Evolutionary conservation across 2,888 invertebrate species (phyloP), one percentile per base, ranked within the genome.

Genomic region (Lasioglossum calceatum): DNA sequence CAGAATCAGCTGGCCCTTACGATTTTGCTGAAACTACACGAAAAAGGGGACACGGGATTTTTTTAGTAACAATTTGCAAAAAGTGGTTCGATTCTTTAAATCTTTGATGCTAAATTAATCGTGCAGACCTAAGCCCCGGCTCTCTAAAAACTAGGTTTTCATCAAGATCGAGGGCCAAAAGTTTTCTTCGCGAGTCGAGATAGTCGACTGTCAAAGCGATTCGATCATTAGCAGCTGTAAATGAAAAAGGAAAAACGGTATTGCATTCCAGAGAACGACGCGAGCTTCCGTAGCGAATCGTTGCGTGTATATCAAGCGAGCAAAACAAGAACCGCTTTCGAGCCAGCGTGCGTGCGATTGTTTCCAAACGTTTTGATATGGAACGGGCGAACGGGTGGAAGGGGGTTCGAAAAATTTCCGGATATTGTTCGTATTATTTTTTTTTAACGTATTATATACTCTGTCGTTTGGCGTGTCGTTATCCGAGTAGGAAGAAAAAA

Each of bases 231-330:
- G 64, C 64, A 16, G 4, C 67, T 67, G 67, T 67, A 36, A 32
- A 67, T 42, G n/a, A 12, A 12, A 23, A 67, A 70, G 27, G 23
- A 67, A 5, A 27, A 39, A 70, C 27, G 47, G 70, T n/a, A 70
- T 75, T 72, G 86, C 86, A 85, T 85, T 86, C 86, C 86, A 86
- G 36, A 77, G 70, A 74, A 50, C 7, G 7, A 42, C 3, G 67
- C 27, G n/a, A 70, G 67, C 54, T 80, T 74, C 67, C 85, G 79
- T 77, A 70, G 73, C 85, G 76, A 73, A 73, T 79, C 73, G 54
- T 77, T 32, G n/a, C 67, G 74, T 36, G 47, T 84, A 72, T 61
- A 42, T 36, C 19, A 14, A 44, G 44, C 36, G 50, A 50, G 36
- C 16, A 36, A 50, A 64, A 73, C 27, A 16, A 32, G 19, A 58